Base-by-base conservation (phyloP, 1,140 invertebrate species). In the Ostrea edulis region DNA sequence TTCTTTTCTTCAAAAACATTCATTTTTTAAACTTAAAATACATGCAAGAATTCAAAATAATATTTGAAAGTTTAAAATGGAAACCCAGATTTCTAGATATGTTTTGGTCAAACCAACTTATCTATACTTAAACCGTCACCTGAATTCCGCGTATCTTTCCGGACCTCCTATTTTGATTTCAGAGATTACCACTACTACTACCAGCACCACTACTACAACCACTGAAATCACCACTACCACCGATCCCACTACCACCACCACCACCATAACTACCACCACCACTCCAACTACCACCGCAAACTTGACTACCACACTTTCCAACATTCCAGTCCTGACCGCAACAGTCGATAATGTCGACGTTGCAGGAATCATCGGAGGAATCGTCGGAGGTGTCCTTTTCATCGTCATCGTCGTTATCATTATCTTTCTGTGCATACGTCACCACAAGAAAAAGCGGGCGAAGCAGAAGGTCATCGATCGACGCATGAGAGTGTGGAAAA, bases 401-500 rank as follows among this genome's bases (percentile, higher is more conserved):
- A 77, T 77, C 25, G 25, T 35, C 68, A 77, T 77, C 68, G 14
- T 77, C 29, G 14, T 62, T 62, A 62, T 62, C 55, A 25, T 77
- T 25, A 77, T 77, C 68, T 25, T 77, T 0, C 29, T 77, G 68
- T 77, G 68, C 29, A 35, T 77, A 29, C 68, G 68, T 29, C 68
- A 77, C 25, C 68, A 77, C 68, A 77, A 77, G 25, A 77, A 35
- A 29, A 77, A 77, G 22, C 68, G 68, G 11, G 25, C 25, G 2
- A 77, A 77, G 25, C 25, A 77, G 29, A 25, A 77, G 68, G 29
- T 77, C 11, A 77, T 77, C 35, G 68, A 77, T 35, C 22, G 25
- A 77, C 22, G 68, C 35, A 77, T 77, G 68, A 77, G 29, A 25
- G 29, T 77, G 29, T 77, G 68, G 68, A 77, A 77, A 77, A 77